phyloP scores from a whole-genome alignment of 2,888 invertebrate species.

The Pyrocoelia pectoralis region DNA sequence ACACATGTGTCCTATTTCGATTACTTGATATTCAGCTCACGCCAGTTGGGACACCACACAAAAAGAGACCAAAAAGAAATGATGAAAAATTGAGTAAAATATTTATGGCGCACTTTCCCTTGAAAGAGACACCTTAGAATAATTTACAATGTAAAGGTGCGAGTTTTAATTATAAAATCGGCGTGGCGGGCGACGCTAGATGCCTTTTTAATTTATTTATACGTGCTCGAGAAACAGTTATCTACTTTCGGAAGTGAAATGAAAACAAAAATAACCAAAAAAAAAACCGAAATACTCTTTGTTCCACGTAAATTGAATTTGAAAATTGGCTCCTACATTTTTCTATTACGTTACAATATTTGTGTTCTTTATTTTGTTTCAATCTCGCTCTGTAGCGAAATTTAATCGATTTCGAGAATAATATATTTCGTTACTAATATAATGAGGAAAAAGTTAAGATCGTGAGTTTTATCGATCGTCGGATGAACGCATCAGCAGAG shows the following conservation, averaged over 20 bases:
- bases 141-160: no score
- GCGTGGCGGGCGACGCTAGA: neutral
- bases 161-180: no score
- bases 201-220: neutral
- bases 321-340: slow-evolving; percentile 58
- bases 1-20: slow-evolving; percentile 54
- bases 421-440: slow-evolving; percentile 18
- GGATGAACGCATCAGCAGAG: slow-evolving; percentile 25
- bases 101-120: slow-evolving; percentile 17
- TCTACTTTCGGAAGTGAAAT: neutral
- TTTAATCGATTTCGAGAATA: slow-evolving; percentile 13
- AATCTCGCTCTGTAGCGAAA: neutral
- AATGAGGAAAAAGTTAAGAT: slow-evolving; percentile 29
- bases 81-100: slow-evolving; percentile 31
- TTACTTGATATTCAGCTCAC: slow-evolving; percentile 50
- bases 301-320: slow-evolving; percentile 60
- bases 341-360: slow-evolving; percentile 18
- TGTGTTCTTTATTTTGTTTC: slow-evolving; percentile 6
- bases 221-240: neutral
- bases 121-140: no score
- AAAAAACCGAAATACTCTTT: slow-evolving; percentile 54
- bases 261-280: slow-evolving; percentile 52
- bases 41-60: slow-evolving; percentile 45
- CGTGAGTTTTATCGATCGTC: slow-evolving; percentile 30
- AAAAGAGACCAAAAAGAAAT: slow-evolving; percentile 34